Conservation (phyloP, 2,888 invertebrate genomes). For the Drosophila affinis region DNA sequence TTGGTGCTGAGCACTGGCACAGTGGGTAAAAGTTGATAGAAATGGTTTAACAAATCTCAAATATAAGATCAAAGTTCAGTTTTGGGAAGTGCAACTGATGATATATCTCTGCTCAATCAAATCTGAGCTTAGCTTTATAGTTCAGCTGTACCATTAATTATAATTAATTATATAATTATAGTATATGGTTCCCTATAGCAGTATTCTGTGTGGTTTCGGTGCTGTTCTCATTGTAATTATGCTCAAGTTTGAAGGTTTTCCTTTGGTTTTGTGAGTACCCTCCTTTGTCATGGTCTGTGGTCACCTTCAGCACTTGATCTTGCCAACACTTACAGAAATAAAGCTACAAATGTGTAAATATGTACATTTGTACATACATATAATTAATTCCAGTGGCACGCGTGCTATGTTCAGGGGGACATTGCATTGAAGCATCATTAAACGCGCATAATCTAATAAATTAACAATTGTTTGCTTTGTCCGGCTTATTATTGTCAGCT, state of each 20-base stretch:
- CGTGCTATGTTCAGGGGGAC: slow-evolving; percentile 28
- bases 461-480: slow-evolving; percentile 59
- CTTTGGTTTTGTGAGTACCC: slow-evolving; percentile 29
- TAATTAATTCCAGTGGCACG: slow-evolving; percentile 12
- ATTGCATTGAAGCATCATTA: slow-evolving; percentile 60
- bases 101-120: too few species aligned
- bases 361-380: not conserved
- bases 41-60: too few species aligned
- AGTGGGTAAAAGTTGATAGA: not conserved
- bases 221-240: slow-evolving; percentile 40
- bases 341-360: slow-evolving; percentile 5
- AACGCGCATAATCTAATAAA: slow-evolving; percentile 65
- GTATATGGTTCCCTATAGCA: not conserved
- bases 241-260: slow-evolving; percentile 45
- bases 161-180: too few species aligned
- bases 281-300: slow-evolving; percentile 30
- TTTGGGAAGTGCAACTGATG: too few species aligned
- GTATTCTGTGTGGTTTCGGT: slow-evolving; percentile 18
- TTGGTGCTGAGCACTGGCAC: not conserved
- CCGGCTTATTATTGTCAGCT: slow-evolving; percentile 22
- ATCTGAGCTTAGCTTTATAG: not conserved
- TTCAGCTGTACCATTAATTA: not conserved
- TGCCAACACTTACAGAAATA: slow-evolving; percentile 16
- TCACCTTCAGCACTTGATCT: slow-evolving; percentile 50
- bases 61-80: too few species aligned